Base-by-base conservation (phyloP, 2,888 invertebrate genomes). In the Tenthredo livida region DNA sequence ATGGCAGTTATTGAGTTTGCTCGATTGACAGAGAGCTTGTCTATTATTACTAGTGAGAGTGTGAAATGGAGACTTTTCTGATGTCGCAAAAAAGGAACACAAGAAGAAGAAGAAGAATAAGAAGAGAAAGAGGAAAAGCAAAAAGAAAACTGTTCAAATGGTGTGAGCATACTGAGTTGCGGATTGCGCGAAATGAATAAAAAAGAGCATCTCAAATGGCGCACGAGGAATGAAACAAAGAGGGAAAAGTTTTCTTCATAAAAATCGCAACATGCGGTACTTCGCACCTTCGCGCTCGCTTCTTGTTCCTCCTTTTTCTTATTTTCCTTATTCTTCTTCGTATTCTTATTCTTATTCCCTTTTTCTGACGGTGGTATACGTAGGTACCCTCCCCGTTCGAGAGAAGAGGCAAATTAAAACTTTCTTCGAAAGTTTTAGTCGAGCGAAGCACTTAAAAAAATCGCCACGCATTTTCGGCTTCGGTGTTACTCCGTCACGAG, bases 221-320 rank as follows among this genome's bases (percentile, higher is more conserved):
- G 61, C 25, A 61, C 12, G 72, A 73, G 47, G 67, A 50, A 75
- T 67, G 73, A 37, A 50, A 75, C 61, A 84, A 84, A 47, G 61
- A 70, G 86, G 85, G 85, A 85, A 86, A 88, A 89, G 86, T 88
- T 89, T 87, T 87, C 86, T 85, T 87, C 87, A 86, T 89, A 89
- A 89, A 89, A 89, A 89, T 89, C 87, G 86, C 87, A 87, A 88
- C 84, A 86, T 86, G 50, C 73, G 82, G 77, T 82, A 78, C 85
- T 80, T 77, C 40, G 80, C 84, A 70, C 65, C 84, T 50, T 70
- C 67, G 83, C 84, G 58, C 50, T 47, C 67, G 61, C 6, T 29
- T 77, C 73, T 43, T 83, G 43, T n/a, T 50, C 29, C 80, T 58
- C 73, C 10, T 37, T n/a, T 50, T 78, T 75, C 82, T 73, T 82